A percentile compares a stretch with the other conserved stretches of the same genome.
Conservation (phyloP, 2,113 vertebrate species). For the Stictonetta naevosa region DNA sequence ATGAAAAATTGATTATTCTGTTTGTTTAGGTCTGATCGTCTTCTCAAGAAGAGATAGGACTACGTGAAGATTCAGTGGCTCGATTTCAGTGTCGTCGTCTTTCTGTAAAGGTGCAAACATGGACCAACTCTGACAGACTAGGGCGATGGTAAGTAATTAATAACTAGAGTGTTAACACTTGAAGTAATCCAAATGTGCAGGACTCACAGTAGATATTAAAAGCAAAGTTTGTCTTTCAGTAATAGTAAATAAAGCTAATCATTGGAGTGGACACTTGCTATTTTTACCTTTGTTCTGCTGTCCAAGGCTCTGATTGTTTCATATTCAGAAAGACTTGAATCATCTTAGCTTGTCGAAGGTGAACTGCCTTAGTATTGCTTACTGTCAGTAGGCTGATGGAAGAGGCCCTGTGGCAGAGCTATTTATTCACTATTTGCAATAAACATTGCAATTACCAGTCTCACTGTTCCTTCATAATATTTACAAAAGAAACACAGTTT, state of each 20-base stretch:
- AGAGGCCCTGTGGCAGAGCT: neutral
- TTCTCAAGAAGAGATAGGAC: neutral
- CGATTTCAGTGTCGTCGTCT: no score
- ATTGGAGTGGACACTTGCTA: neutral
- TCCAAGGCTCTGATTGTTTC: neutral
- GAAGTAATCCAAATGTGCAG: neutral
- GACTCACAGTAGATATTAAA: neutral
- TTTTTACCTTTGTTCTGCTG: neutral
- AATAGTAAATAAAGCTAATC: neutral
- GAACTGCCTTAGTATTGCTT: fast-evolving
- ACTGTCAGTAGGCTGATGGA: neutral
- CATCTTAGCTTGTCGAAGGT: neutral
- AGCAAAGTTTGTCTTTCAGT: neutral
- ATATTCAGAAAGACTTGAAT: neutral
- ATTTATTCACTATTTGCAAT: neutral
- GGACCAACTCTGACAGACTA: neutral
- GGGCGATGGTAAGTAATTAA: neutral
- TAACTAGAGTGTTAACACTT: neutral
- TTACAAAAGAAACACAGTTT: neutral
- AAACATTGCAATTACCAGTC: neutral
- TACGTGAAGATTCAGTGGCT: neutral
- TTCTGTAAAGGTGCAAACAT: neutral
- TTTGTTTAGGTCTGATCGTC: neutral
- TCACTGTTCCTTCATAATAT: neutral
- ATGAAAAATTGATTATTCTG: neutral